Conservation (phyloP, 2,888 invertebrate species). For the Sturmia bella region DNA sequence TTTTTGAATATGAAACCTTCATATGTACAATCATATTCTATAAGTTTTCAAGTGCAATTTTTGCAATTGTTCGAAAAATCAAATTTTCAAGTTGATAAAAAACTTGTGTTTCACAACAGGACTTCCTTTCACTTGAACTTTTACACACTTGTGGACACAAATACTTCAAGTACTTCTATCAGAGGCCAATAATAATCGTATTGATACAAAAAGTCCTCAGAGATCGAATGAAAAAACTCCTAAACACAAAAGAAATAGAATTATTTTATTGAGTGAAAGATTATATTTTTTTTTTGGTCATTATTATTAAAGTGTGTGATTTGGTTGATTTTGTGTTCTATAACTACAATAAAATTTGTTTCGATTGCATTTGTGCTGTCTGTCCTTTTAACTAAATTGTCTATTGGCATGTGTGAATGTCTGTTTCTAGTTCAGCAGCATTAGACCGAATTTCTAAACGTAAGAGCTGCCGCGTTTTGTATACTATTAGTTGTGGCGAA, state of each 20-base stretch:
- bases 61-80: constrained; percentile 29
- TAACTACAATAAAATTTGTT: constrained; percentile 41
- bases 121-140: constrained; percentile 38
- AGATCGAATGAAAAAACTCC: neutral
- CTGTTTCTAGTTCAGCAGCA: neutral
- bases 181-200: constrained; percentile 65
- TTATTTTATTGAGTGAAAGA: constrained; percentile 56
- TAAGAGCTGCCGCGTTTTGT: neutral
- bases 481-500: neutral
- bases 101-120: constrained; percentile 38
- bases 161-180: constrained; percentile 39
- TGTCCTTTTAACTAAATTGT: constrained; percentile 38
- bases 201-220: constrained; percentile 60
- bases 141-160: constrained; percentile 36
- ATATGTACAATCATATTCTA: constrained; percentile 25
- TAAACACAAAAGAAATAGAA: constrained; percentile 37
- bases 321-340: constrained; percentile 37
- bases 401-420: constrained; percentile 16
- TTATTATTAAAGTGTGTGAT: constrained; percentile 42
- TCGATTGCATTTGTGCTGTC: constrained; percentile 63
- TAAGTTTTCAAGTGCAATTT: constrained; percentile 56
- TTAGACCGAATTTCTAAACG: constrained; percentile 19
- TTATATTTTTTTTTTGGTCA: constrained; percentile 43
- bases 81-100: constrained; percentile 33
- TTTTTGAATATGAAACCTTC: too few species aligned